Conservation (phyloP, 2,888 invertebrate species). For the Eilema caniola region DNA sequence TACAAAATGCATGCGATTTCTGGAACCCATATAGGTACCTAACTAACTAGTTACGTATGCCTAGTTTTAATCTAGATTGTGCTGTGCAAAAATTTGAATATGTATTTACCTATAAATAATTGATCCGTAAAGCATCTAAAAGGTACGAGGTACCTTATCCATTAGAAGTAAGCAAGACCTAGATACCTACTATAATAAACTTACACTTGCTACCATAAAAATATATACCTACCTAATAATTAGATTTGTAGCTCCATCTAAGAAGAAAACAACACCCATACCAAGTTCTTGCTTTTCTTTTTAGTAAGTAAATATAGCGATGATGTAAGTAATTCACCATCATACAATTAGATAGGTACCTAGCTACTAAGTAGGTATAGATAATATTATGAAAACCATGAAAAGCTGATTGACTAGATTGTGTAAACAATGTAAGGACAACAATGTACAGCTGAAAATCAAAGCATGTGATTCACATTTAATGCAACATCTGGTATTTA, state of each 20-base stretch:
- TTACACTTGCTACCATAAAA: no score
- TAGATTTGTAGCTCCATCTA: not conserved
- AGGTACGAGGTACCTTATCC: no score
- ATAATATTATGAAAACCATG: conserved; percentile 3
- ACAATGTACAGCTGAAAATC: conserved; percentile 21
- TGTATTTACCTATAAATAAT: not conserved
- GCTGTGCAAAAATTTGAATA: not conserved
- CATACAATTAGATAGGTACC: conserved; percentile 10
- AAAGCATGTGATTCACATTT: conserved; percentile 21
- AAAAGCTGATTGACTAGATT: conserved; percentile 22
- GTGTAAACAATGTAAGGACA: conserved; percentile 22
- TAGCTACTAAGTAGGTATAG: conserved; percentile 3
- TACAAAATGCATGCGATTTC: not conserved
- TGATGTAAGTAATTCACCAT: conserved; percentile 23
- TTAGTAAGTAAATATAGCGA: not conserved
- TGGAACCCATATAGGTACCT: not conserved
- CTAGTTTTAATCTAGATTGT: not conserved
- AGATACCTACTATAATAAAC: no score
- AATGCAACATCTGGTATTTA: conserved; percentile 31
- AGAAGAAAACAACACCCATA: not conserved
- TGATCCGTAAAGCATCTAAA: no score
- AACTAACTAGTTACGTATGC: no score
- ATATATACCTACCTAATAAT: no score
- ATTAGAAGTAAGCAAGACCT: no score
- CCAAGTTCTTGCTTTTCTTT: conserved; percentile 11